A percentile compares a stretch with the other conserved stretches of the same genome.
Evolutionary conservation across 2,888 invertebrate species (phyloP).

Genomic region (Ormyrus thymus): DNA sequence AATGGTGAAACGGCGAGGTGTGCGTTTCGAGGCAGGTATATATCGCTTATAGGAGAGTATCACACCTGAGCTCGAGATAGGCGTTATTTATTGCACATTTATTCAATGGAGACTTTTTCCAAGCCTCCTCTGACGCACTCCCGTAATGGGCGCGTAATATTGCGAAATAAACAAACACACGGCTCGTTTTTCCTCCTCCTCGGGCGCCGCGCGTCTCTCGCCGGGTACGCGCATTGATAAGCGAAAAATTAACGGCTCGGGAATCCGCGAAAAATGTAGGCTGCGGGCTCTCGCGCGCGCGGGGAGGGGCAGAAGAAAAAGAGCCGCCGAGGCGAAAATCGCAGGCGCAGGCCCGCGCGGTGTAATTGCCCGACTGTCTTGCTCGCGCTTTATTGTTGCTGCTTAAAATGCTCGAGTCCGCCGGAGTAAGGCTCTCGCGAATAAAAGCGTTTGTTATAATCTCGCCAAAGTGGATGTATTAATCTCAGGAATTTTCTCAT

Average conservation of each 20-base stretch:
- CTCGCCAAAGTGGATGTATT: slow-evolving; percentile 34
- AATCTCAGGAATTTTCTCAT: slow-evolving; percentile 51
- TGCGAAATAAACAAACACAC: slow-evolving; percentile 41
- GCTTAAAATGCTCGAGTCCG: too few relatives aligned
- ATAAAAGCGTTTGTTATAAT: slow-evolving; percentile 42
- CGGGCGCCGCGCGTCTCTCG: too few relatives aligned
- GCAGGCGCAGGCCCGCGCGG: background rate
- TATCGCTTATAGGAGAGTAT: slow-evolving; percentile 27
- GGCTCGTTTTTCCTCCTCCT: slow-evolving; percentile 1
- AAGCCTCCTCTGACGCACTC: slow-evolving; percentile 35
- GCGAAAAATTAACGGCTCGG: slow-evolving; percentile 16
- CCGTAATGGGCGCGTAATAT: slow-evolving; percentile 36
- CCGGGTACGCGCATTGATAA: background rate
- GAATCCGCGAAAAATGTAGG: background rate
- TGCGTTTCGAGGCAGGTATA: slow-evolving; percentile 41
- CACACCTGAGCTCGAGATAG: slow-evolving; percentile 46
- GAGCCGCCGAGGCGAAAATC: too few relatives aligned
- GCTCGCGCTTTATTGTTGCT: too few relatives aligned
- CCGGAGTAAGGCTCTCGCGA: background rate
- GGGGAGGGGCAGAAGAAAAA: too few relatives aligned
- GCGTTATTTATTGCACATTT: slow-evolving; percentile 57
- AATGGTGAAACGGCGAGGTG: slow-evolving; percentile 52
- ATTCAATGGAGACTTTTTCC: slow-evolving; percentile 54
- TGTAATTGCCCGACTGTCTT: background rate
- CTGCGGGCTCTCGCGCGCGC: background rate